Conservation (phyloP, 2,113 vertebrate species). For the Forbesichthys papilliferus region DNA sequence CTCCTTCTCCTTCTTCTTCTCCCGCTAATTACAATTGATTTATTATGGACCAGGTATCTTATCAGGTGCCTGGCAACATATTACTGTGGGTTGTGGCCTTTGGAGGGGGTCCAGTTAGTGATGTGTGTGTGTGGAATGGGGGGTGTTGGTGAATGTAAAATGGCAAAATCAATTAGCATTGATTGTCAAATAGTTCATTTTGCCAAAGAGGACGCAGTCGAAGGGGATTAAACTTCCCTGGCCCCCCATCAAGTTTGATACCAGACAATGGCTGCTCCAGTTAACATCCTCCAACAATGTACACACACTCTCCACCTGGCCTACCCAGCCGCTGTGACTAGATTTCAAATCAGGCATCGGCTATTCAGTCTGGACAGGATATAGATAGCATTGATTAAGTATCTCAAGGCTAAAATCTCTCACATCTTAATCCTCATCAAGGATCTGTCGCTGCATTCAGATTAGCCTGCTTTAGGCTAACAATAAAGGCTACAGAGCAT, state of each 20-base stretch:
- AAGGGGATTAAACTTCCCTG: slow-evolving; percentile 90
- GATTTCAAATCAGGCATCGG: slow-evolving; percentile 61
- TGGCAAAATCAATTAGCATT: slow-evolving; percentile 99
- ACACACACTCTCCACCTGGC: neutral
- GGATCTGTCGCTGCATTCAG: slow-evolving; percentile 54
- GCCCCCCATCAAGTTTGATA: slow-evolving; percentile 87
- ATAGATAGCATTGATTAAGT: slow-evolving; percentile 75
- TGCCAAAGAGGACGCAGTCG: slow-evolving; percentile 84
- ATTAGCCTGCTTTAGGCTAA: slow-evolving; percentile 48
- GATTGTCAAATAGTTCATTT: slow-evolving; percentile 98
- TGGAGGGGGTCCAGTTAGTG: too few species aligned
- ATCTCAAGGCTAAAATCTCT: slow-evolving; percentile 60
- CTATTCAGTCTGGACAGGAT: slow-evolving; percentile 47
- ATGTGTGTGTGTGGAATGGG: slow-evolving; percentile 8
- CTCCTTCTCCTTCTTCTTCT: slow-evolving; percentile 7
- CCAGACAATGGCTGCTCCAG: slow-evolving; percentile 71
- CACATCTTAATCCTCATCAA: slow-evolving; percentile 69
- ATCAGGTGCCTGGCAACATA: slow-evolving; percentile 92
- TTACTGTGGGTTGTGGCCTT: slow-evolving; percentile 27
- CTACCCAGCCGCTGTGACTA: slow-evolving; percentile 24
- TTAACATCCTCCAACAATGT: slow-evolving; percentile 2
- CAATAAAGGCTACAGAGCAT: slow-evolving; percentile 35
- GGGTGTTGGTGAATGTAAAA: slow-evolving; percentile 89
- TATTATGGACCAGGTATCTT: slow-evolving; percentile 97
- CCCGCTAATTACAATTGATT: slow-evolving; percentile 99